Evolutionary conservation across 1,140 invertebrate genomes (phyloP), one percentile per base, ranked within the genome.

Genomic region (Magallana gigas): DNA sequence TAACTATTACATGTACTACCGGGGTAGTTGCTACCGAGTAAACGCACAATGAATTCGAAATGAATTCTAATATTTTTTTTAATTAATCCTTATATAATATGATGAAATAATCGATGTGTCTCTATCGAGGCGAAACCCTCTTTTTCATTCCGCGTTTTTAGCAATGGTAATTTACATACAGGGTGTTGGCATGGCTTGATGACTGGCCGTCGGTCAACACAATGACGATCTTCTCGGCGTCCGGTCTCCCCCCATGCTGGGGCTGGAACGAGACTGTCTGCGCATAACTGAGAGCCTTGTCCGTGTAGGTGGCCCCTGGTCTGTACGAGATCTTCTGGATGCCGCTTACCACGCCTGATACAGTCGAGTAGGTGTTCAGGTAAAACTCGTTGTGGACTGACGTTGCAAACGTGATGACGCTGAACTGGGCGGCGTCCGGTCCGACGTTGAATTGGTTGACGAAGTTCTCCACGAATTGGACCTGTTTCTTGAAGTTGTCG

Each of bases 181-280:
- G 36, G 36, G 36, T 48, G 36, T 48, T 48, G 36, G 36, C 36
- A 48, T 2, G 36, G 36, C 23, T 76, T 36, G 68, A 36, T 56
- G 91, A 91, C 62, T 89, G 88, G 8, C 91, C 91, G 85, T 91
- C 91, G 8, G 91, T 91, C 1, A 91, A 60, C 9, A 91, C 90
- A 60, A 91, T 90, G 9, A 89, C 91, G 23, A 91, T 86, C 68
- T 86, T 87, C 58, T 89, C 86, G 14, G 88, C 88, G 16, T 84
- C 85, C 57, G 87, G 56, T 23, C 91, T 58, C 56, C 85, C 89
- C 7, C 91, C 91, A 82, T 91, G 85, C 4, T 18, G 23, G 14
- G 86, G 14, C 12, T 88, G 58, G 36, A 92, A 88, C 14, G 88
- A 88, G 18, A 86, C 84, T 16, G 85, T 62, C 56, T 86, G 18